Percentiles rank a stretch among this genome's conserved stretches.
Conservation (phyloP, 2,113 vertebrate genomes). For the Pedionomus torquatus region DNA sequence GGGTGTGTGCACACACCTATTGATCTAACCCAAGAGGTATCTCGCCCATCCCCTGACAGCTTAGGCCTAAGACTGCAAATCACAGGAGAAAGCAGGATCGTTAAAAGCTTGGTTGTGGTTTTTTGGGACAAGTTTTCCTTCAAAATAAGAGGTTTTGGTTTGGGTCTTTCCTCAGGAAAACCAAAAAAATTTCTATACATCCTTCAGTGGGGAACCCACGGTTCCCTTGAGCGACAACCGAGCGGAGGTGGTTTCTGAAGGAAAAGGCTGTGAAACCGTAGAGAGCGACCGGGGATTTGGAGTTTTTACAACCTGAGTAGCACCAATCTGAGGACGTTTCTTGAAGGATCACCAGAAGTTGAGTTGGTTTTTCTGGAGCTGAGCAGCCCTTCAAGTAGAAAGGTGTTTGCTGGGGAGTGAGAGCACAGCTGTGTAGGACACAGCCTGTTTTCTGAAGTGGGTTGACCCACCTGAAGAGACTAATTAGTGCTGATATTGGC, state of each 20-base stretch:
- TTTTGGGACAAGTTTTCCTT: not conserved
- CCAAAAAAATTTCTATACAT: not conserved
- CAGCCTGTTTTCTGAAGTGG: not conserved
- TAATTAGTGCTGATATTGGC: not conserved
- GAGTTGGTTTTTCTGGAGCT: not conserved
- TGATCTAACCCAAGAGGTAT: not conserved
- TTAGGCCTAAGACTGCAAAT: not conserved
- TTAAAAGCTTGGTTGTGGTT: not conserved
- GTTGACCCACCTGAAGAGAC: not conserved
- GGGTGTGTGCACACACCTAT: too few relatives aligned
- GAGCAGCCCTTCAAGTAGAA: not conserved
- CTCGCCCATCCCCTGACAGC: not conserved
- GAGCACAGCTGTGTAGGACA: not conserved
- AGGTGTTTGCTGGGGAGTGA: not conserved
- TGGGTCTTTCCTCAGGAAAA: conserved; percentile 28
- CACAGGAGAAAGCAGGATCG: not conserved
- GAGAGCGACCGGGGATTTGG: not conserved
- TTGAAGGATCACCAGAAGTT: not conserved
- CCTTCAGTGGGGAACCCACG: not conserved
- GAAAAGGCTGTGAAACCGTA: conserved; percentile 11
- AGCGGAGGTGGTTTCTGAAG: conserved; percentile 28
- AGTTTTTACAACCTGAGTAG: not conserved
- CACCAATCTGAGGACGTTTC: not conserved
- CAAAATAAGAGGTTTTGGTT: not conserved
- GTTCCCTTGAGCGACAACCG: not conserved